These are phyloP conservation scores for Bettongia penicillata DNA, from an alignment of 2,113 vertebrate species.

Conservation along the genomic window DNA sequence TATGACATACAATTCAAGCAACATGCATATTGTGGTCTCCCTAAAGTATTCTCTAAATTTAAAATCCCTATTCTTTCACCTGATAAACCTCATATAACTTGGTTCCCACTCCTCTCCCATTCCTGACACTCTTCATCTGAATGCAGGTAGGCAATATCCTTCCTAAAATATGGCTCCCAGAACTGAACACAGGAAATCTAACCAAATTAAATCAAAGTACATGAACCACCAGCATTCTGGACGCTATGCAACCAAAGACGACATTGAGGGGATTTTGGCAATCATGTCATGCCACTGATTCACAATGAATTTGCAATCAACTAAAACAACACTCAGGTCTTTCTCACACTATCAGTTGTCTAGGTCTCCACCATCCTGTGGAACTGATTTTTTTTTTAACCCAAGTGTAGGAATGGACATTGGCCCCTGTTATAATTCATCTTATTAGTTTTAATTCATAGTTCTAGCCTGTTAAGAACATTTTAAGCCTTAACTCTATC, in stretches of 20 bases:
- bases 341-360: not conserved
- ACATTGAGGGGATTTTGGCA: not conserved
- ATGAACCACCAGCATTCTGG: not conserved
- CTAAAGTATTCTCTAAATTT: not conserved
- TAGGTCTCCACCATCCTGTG: not conserved
- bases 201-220: not conserved
- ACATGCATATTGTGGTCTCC: not conserved
- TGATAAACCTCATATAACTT: not conserved
- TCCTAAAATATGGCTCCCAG: not conserved
- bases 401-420: not conserved
- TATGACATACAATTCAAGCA: too few relatives aligned
- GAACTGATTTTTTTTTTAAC: not conserved
- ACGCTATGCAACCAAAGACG: not conserved
- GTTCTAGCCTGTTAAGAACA: not conserved
- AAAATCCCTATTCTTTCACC: not conserved
- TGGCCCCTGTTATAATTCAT: not conserved
- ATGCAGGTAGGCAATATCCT: not conserved
- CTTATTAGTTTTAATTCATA: not conserved
- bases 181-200: not conserved
- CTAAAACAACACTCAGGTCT: not conserved
- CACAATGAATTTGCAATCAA: not conserved
- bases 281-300: not conserved
- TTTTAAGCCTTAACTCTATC: not conserved
- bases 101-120: not conserved
- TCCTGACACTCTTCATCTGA: not conserved